Evolutionary conservation across 2,113 vertebrate species (phyloP).

Genomic region (Falcunculus frontatus): DNA sequence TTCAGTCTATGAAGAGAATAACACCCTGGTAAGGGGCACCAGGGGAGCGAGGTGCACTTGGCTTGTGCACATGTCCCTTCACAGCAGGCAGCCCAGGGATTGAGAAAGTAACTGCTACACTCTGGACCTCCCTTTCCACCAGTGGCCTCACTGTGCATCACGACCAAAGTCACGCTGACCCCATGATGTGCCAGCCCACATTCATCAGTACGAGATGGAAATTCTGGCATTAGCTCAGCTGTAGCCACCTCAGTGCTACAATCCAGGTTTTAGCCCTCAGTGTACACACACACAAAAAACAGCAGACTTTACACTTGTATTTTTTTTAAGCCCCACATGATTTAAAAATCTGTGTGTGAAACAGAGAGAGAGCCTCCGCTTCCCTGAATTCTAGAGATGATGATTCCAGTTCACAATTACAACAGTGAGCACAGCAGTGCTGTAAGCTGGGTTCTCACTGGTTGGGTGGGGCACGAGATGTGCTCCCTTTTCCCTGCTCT

Average conservation of each 20-base stretch:
- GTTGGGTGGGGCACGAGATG: not conserved
- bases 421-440: not conserved
- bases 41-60: not conserved
- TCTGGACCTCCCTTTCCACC: not conserved
- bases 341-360: not conserved
- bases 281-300: not conserved
- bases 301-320: not conserved
- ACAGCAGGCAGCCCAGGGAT: not conserved
- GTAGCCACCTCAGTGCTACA: not conserved
- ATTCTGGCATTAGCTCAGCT: not conserved
- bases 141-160: rapidly evolving
- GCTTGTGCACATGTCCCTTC: not conserved
- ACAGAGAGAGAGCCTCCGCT: not conserved
- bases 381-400: not conserved
- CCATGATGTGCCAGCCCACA: not conserved
- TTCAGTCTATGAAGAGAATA: not conserved
- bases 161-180: not conserved
- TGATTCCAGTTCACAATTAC: not conserved
- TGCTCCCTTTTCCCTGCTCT: not conserved
- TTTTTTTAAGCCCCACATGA: not conserved
- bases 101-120: not conserved
- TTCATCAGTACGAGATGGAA: not conserved
- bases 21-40: not conserved
- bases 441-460: not conserved
- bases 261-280: not conserved